These are phyloP conservation scores for Magallana angulata DNA, from an alignment of 1,140 invertebrate genomes.

Conservation along the genomic window DNA sequence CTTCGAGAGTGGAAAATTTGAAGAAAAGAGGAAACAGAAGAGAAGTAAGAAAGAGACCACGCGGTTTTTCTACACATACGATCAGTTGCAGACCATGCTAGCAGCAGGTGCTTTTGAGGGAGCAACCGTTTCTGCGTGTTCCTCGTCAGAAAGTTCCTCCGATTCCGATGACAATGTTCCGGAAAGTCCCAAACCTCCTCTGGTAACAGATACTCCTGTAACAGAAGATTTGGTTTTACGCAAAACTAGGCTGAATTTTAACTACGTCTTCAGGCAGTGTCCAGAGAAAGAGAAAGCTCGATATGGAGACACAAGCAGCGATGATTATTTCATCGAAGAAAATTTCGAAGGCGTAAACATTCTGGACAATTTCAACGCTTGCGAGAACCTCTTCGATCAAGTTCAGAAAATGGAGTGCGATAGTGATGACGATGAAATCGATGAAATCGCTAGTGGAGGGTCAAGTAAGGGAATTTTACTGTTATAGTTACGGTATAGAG, in stretches of 20 bases:
- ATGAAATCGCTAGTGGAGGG: background rate
- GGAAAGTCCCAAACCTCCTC: background rate
- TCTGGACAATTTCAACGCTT: background rate
- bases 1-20: slow-evolving; percentile 41
- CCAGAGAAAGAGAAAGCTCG: background rate
- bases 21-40: background rate
- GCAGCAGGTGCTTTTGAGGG: background rate
- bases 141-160: background rate
- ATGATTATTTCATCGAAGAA: background rate
- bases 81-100: slow-evolving; percentile 9
- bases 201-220: background rate
- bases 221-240: background rate
- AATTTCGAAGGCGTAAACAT: background rate
- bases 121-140: background rate
- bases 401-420: slow-evolving; percentile 17
- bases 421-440: background rate
- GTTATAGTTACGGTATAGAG: no score
- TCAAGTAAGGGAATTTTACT: background rate
- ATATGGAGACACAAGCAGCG: background rate
- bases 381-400: background rate
- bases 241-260: slow-evolving; percentile 17
- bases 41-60: slow-evolving; percentile 38
- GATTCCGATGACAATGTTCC: background rate
- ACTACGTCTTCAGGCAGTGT: slow-evolving; percentile 21
- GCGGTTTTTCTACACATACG: background rate